Evolutionary conservation across 2,113 vertebrate species (phyloP).

Genomic region (Eretmochelys imbricata): DNA sequence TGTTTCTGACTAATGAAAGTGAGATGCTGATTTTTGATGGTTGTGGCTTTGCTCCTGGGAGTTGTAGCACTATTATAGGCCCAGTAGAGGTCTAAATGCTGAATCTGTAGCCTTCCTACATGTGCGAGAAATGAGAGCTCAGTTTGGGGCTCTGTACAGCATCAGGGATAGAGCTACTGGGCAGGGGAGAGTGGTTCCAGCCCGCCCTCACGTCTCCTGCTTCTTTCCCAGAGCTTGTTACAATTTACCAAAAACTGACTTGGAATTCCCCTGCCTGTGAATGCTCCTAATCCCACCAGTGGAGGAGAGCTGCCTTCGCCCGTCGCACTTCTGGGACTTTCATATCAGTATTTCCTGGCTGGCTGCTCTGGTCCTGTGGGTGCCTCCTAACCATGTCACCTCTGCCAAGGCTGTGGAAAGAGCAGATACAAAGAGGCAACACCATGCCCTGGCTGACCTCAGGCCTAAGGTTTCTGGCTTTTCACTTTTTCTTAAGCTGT

Average conservation of each 20-base stretch:
- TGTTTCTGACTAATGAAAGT: neutral
- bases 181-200: neutral
- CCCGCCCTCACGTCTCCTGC: accelerated
- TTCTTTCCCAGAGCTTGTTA: neutral
- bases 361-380: constrained; percentile 40
- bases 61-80: accelerated
- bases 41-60: neutral
- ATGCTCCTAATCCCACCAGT: neutral
- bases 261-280: neutral
- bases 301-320: neutral
- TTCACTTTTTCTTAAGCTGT: constrained; percentile 39
- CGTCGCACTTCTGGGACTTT: accelerated
- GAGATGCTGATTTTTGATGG: neutral
- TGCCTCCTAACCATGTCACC: constrained; percentile 2
- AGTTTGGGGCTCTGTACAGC: neutral
- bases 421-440: constrained; percentile 28
- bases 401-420: constrained; percentile 64
- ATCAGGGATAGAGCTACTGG: neutral
- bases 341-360: constrained; percentile 2
- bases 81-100: neutral
- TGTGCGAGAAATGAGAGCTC: neutral
- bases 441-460: constrained; percentile 58
- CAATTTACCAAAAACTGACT: neutral
- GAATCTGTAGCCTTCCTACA: neutral
- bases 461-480: constrained; percentile 59